Evolutionary conservation across 2,888 invertebrate species (phyloP).

Genomic region (Lacanobia wlatinum): DNA sequence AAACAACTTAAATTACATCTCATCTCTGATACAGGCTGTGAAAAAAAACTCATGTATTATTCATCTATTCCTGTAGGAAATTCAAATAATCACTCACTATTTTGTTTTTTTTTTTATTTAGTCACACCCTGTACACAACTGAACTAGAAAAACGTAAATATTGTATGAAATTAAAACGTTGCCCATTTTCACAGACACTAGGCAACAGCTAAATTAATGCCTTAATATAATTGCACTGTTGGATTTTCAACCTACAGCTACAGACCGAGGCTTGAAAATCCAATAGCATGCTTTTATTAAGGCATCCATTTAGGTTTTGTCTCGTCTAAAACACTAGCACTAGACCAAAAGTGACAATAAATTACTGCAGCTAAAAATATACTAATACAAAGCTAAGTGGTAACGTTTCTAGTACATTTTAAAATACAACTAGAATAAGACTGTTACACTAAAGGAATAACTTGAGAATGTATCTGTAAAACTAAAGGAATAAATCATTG

Average conservation of each 20-base stretch:
- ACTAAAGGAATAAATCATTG: slow-evolving; percentile 13
- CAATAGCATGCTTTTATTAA: background rate
- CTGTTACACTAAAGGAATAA: slow-evolving; percentile 13
- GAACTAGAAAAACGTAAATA: background rate
- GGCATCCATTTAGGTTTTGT: background rate
- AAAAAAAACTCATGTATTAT: too few relatives aligned
- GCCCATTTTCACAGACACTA: background rate
- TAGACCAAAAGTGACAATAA: background rate
- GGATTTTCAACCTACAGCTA: background rate
- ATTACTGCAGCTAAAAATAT: slow-evolving; percentile 26
- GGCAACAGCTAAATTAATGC: background rate
- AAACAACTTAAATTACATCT: too few relatives aligned
- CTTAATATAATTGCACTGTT: background rate
- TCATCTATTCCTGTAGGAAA: too few relatives aligned
- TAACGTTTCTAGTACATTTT: background rate
- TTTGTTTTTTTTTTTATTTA: too few relatives aligned
- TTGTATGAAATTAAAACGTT: slow-evolving; percentile 21
- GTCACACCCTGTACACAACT: too few relatives aligned
- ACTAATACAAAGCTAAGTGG: slow-evolving; percentile 14
- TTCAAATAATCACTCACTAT: too few relatives aligned
- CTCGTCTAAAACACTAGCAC: background rate
- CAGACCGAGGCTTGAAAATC: background rate
- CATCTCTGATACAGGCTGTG: too few relatives aligned
- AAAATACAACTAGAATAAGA: background rate
- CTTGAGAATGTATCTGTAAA: slow-evolving; percentile 15